Percentiles rank a stretch among this genome's conserved stretches.
Evolutionary conservation across 2,113 vertebrate genomes (phyloP).

Genomic region (Calypte anna): DNA sequence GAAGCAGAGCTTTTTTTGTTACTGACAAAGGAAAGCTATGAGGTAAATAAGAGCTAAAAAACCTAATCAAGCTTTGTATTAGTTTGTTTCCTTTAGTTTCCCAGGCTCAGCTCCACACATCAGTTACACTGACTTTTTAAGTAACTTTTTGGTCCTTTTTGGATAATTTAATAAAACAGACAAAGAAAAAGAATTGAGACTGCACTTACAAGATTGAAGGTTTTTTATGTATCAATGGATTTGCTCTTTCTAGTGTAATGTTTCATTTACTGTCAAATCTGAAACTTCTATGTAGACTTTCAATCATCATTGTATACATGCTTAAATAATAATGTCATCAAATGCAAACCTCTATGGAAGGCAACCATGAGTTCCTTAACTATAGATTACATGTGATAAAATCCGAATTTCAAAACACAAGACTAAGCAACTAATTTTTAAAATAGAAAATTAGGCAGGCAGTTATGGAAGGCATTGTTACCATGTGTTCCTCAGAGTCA

Average conservation of each 20-base stretch:
- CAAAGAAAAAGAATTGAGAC: neutral
- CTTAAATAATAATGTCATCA: neutral
- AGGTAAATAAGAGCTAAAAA: neutral
- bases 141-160: neutral
- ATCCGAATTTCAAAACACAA: neutral
- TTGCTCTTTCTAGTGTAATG: neutral
- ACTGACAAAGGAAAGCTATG: neutral
- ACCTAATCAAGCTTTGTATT: neutral
- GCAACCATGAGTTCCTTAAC: neutral
- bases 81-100: neutral
- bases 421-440: neutral
- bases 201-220: no score
- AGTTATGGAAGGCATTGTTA: neutral
- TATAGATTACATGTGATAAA: neutral
- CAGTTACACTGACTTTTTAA: neutral
- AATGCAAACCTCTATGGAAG: neutral
- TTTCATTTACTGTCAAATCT: neutral
- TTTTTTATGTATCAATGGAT: neutral
- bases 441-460: neutral
- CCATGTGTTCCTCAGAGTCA: rapidly evolving
- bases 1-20: neutral
- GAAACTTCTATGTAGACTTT: neutral
- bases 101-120: neutral
- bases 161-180: neutral
- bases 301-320: neutral